Percentiles rank a stretch among this genome's conserved stretches.
phyloP scores from a whole-genome alignment of 2,113 vertebrate genomes.

The Periophthalmodon schlosseri region DNA sequence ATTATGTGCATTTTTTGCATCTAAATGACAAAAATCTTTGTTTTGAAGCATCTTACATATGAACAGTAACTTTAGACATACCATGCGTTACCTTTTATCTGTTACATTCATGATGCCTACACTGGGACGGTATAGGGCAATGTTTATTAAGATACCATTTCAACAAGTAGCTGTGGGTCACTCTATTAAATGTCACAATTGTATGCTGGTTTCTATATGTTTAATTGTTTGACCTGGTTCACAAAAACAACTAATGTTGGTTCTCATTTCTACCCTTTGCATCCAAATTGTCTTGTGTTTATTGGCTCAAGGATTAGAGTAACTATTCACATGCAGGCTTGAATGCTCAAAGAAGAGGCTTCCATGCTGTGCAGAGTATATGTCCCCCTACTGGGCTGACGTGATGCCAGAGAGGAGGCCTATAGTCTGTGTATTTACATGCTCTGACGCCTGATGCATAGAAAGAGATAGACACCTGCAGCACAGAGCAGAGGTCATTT shows the following conservation, averaged over 20 bases:
- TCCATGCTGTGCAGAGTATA: slow-evolving; percentile 5
- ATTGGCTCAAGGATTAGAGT: background rate
- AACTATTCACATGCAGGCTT: slow-evolving; percentile 10
- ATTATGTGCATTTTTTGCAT: background rate
- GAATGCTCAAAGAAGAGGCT: slow-evolving; percentile 6
- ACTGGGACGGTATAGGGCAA: background rate
- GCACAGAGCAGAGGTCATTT: slow-evolving; percentile 71
- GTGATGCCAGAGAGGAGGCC: slow-evolving; percentile 19
- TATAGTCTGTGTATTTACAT: slow-evolving; percentile 18
- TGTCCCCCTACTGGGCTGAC: slow-evolving; percentile 11
- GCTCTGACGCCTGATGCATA: slow-evolving; percentile 43
- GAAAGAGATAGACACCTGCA: slow-evolving; percentile 67
- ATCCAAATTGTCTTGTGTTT: background rate
- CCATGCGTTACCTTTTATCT: background rate
- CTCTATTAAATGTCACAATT: background rate
- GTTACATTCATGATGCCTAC: background rate
- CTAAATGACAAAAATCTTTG: background rate
- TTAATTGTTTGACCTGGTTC: background rate
- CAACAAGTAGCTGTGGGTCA: background rate
- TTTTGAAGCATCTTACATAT: background rate
- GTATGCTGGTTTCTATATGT: background rate
- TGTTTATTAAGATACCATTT: background rate
- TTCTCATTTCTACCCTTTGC: background rate
- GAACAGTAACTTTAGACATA: background rate
- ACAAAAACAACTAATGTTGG: background rate